A percentile compares a stretch with the other conserved stretches of the same genome.
These are phyloP conservation scores for Belonocnema kinseyi DNA, from an alignment of 1,140 invertebrate genomes.

Conservation along the genomic window DNA sequence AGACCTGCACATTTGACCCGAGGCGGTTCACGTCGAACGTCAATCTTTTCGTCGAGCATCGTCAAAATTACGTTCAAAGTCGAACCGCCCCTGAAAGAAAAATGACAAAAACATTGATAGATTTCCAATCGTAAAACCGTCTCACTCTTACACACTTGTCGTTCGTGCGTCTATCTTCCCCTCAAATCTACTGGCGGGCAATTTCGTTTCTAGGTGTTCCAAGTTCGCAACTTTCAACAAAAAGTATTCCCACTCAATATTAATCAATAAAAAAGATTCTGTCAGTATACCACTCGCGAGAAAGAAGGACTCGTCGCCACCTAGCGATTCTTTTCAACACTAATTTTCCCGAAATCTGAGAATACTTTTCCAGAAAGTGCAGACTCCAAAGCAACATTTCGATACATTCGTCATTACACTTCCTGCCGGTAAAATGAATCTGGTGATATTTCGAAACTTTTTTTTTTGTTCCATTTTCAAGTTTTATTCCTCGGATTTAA, in stretches of 20 bases:
- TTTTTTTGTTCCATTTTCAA: neutral
- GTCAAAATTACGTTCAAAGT: neutral
- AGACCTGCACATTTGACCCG: constrained; percentile 48
- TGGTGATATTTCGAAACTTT: neutral
- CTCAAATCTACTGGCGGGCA: constrained; percentile 66
- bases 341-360: no score
- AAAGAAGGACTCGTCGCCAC: no score
- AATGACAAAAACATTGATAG: constrained; percentile 32
- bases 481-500: neutral
- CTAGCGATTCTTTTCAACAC: no score
- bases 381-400: constrained; percentile 27
- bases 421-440: neutral
- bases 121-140: constrained; percentile 27
- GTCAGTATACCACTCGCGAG: no score
- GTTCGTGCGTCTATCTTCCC: constrained; percentile 63
- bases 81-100: constrained; percentile 33
- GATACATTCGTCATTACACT: constrained; percentile 5
- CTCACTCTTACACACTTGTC: constrained; percentile 42
- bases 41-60: constrained; percentile 1
- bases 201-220: constrained; percentile 38
- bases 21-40: constrained; percentile 4
- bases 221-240: neutral
- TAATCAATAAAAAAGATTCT: neutral
- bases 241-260: neutral
- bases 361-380: neutral